Percentiles rank a stretch among this genome's conserved stretches.
Evolutionary conservation across 53 echinoderm and acorn worm species (phyloP).

Genomic region (Echinarachnius parma): DNA sequence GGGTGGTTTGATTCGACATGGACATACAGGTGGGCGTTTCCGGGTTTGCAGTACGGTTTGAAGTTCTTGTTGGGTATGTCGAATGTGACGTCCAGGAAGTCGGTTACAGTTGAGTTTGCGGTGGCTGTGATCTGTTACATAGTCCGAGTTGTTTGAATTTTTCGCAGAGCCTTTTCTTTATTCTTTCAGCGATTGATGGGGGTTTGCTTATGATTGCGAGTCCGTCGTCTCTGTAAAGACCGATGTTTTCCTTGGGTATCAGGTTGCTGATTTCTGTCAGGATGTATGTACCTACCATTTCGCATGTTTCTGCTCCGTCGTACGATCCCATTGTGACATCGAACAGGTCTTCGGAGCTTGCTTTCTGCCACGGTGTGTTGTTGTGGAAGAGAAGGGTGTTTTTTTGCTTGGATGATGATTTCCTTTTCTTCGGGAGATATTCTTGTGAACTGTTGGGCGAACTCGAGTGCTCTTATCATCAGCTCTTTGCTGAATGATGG

Average conservation of each 20-base stretch:
- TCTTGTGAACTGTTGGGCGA: not conserved
- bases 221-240: constrained; percentile 22
- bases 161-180: constrained; percentile 2
- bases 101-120: not conserved
- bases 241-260: constrained; percentile 3
- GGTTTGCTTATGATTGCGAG: not conserved
- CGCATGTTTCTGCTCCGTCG: constrained; percentile 14
- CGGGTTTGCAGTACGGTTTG: constrained; percentile 26
- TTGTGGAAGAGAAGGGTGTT: constrained; percentile 20
- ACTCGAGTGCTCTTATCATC: not conserved
- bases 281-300: constrained; percentile 7
- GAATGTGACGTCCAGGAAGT: constrained; percentile 32
- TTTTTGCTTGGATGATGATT: constrained; percentile 11
- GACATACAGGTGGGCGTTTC: constrained; percentile 27
- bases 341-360: constrained; percentile 3
- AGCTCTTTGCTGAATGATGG: not conserved
- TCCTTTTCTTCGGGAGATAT: not conserved
- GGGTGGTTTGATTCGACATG: constrained; percentile 34
- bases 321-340: constrained; percentile 14
- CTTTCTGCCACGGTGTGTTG: constrained; percentile 5
- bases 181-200: not conserved
- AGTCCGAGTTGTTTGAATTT: not conserved
- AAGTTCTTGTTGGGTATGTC: constrained; percentile 7
- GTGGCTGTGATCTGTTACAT: constrained; percentile 5
- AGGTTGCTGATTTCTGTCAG: not conserved